Base-by-base conservation (phyloP, 2,797 vertebrate species). In the Gymnothorax reevesii region DNA sequence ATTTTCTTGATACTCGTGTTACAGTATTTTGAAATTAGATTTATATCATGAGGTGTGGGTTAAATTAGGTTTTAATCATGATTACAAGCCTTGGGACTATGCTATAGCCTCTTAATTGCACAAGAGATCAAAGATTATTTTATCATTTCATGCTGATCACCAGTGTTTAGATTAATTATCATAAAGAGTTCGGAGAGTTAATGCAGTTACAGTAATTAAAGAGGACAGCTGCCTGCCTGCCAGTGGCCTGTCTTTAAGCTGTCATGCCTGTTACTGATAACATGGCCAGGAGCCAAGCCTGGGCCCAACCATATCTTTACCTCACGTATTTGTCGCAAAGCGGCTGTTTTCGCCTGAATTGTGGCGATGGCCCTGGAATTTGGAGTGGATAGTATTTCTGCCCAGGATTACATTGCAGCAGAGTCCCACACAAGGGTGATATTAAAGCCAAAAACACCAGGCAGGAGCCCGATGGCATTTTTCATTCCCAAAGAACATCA, bases 401-500 rank as follows among this genome's bases (percentile, higher is more conserved):
- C 52, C 22, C n/a, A 42, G 71, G 59, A 20, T 62, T 27, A 79
- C 59, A 55, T 57, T 79, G n/a, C 42, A 62, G 55, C 57, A 52
- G 73, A 77, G 52, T 42, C 82, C n/a, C 71, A 83, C n/a, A 71
- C 60, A 69, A 9, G 22, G 66, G 69, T 73, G 79, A 83, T 69
- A n/a, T 54, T 83, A 84, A 86, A 59, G 42, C 27, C 42, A 83
- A 13, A 55, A 6, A 55, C 25, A 15, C 17, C n/a, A 71, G 22
- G 59, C 83, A 84, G 69, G 54, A 57, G 49, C 66, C 64, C 73
- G 42, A 60, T 59, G 33, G 57, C 64, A 66, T 88, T 83, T 87
- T 87, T 27, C 88, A 77, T 83, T 82, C 55, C 88, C 79, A 77
- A 83, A 83, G 57, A 20, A 85, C 86, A 82, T 88, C 88, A 88